Base-by-base conservation (phyloP, 2,888 invertebrate species). In the Globia sparganii region DNA sequence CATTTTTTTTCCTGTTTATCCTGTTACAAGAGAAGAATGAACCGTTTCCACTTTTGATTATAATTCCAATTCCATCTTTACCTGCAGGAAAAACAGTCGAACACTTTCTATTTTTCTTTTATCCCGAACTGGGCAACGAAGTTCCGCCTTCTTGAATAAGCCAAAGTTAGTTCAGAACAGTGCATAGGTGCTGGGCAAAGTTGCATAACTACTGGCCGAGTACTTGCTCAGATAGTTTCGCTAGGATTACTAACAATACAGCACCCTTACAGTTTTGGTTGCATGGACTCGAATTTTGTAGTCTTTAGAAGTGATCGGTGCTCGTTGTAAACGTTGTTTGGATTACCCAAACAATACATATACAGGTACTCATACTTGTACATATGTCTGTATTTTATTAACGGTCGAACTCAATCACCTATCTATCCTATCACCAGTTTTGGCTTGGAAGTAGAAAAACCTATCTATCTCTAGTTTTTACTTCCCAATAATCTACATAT, bases 171-270 rank as follows among this genome's bases (percentile, higher is more conserved):
- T 83, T 79, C 37, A 11, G 61, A 81, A 73, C 58, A 65, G 71
- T 74, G 43, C 71, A 78, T 75, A 73, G 79, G 53, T 72, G 58
- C 68, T 74, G 18, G 56, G 21, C 56, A 65, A 81, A 85, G 83
- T 84, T 84, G 13, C 59, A 37, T 74, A 82, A 72, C 86, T 59
- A 79, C 79, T 82, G 68, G 72, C 37, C 66, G 69, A 74, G 71
- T 82, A 82, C 75, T 79, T 79, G 62, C 72, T 68, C 61, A 72
- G 62, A 66, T 72, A 85, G 79, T 82, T 82, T 72, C 58, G 34
- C 64, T 69, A 59, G 73, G 34, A 85, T 84, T 68, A 79, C 76
- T 69, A 77, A 80, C 72, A 80, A 74, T 73, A 82, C 75, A 74
- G 74, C 28, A 28, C 34, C n/a, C 64, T 66, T 67, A 56, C 25